Evolutionary conservation across 2,888 invertebrate species (phyloP), one percentile per base, ranked within the genome.

Genomic region (Euspilapteryx auroguttella): DNA sequence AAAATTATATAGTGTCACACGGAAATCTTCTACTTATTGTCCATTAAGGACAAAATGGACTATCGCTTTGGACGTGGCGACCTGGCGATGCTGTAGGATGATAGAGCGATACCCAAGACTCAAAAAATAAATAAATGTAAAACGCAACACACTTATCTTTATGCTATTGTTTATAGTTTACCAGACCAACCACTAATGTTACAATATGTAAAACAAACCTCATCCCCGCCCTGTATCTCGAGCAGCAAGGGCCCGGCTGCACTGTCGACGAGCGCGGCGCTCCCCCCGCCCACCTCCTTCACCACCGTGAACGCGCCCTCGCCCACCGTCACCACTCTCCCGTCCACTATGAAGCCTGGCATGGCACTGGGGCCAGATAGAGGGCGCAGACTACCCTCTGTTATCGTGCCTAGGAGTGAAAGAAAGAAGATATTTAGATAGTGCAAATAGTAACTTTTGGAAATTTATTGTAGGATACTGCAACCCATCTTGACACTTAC

Each of bases 271-370:
- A 17, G 5, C 17, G 17, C 8, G 5, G 17, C 17, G 17, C 17
- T 5, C 17, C 5, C 5, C 5, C 17, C 17, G 17, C 8, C 17
- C 17, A 17, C 17, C 17, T 5, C 17, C 17, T 8, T 8, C 17
- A 17, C 17, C 17, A 5, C 17, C 17, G 17, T 8, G 8, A 5
- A 5, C 17, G 8, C 17, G 8, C 17, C 17, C 17, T 6, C 17
- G 8, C 17, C 17, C 17, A 8, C 17, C 17, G 8, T 8, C 17
- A 8, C 17, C 17, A 56, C 62, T 27, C 44, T 49, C 30, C 71
- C 59, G 12, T 71, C 56, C 3, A 77, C 28, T 4, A 65, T 45
- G 28, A 77, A 61, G 1, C 66, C 76, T 1, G 77, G 73, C 27
- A 49, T 30, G 2, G 39, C 38, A 33, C 49, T 58, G 37, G 52